phyloP scores from a whole-genome alignment of 2,888 invertebrate genomes.

The Cactoblastis cactorum region DNA sequence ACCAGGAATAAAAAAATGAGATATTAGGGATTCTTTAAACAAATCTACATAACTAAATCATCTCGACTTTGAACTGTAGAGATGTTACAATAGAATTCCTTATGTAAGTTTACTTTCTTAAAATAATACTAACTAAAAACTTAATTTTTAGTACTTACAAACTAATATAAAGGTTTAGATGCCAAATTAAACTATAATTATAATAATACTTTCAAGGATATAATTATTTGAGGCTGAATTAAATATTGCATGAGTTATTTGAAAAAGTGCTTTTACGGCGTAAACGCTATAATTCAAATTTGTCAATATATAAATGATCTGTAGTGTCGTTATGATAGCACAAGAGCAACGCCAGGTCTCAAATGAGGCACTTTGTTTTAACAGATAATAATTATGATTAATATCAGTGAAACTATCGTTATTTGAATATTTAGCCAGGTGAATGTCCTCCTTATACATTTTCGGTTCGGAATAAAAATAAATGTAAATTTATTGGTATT shows the following conservation, averaged over 20 bases:
- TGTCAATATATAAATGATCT: too few relatives aligned
- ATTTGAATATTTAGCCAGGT: not conserved
- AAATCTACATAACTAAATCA: not conserved
- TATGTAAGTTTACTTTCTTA: not conserved
- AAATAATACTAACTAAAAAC: not conserved
- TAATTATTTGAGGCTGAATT: not conserved
- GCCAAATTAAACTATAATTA: conserved; percentile 10
- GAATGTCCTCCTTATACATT: not conserved
- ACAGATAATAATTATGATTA: too few relatives aligned
- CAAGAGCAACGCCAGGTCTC: too few relatives aligned
- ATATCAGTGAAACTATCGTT: too few relatives aligned
- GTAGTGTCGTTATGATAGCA: too few relatives aligned
- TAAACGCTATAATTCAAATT: too few relatives aligned
- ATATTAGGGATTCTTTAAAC: not conserved
- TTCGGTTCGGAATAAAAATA: not conserved
- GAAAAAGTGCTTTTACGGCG: too few relatives aligned
- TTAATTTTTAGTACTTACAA: not conserved
- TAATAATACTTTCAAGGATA: not conserved
- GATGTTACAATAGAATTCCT: not conserved
- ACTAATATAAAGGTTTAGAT: conserved; percentile 1
- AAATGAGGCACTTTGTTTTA: too few relatives aligned
- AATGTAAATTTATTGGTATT: not conserved
- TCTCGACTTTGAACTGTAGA: not conserved
- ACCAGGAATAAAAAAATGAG: conserved; percentile 12
- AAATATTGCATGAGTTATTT: not conserved